Percentiles rank a stretch among this genome's conserved stretches.
Conservation (phyloP, 2,113 vertebrate species). For the Channa maculata region DNA sequence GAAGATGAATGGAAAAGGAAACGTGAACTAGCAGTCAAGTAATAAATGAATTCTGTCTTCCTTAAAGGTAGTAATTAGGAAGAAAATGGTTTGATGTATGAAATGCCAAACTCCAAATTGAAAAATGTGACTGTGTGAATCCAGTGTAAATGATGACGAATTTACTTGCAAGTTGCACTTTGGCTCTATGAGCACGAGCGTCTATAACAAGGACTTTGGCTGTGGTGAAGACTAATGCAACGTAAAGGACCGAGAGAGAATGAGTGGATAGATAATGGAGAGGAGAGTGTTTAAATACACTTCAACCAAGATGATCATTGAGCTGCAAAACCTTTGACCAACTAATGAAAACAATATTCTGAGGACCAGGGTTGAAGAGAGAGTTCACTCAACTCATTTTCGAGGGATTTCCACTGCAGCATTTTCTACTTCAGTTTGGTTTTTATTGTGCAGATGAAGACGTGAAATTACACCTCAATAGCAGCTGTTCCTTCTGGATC, state of each 20-base stretch:
- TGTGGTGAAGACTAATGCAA: neutral
- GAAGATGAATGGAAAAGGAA: neutral
- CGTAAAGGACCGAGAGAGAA: neutral
- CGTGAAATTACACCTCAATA: no score
- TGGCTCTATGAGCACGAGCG: neutral
- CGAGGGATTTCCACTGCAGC: no score
- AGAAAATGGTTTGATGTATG: neutral
- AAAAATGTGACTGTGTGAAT: neutral
- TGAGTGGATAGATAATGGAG: no score
- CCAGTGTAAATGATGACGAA: neutral
- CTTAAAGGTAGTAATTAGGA: neutral
- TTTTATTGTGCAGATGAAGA: no score
- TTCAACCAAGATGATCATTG: neutral
- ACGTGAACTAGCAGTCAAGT: neutral
- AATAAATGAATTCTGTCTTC: neutral
- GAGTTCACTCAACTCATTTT: no score
- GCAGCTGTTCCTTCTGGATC: no score
- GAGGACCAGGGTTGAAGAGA: no score
- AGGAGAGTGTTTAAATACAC: no score
- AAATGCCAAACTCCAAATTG: neutral
- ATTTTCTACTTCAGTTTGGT: no score
- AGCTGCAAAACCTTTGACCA: neutral
- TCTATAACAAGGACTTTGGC: neutral
- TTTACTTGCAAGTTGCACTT: neutral
- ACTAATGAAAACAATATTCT: neutral